These are phyloP conservation scores for Oryzias dopingdopingensis DNA, from an alignment of 2,797 vertebrate genomes.

Conservation along the genomic window DNA sequence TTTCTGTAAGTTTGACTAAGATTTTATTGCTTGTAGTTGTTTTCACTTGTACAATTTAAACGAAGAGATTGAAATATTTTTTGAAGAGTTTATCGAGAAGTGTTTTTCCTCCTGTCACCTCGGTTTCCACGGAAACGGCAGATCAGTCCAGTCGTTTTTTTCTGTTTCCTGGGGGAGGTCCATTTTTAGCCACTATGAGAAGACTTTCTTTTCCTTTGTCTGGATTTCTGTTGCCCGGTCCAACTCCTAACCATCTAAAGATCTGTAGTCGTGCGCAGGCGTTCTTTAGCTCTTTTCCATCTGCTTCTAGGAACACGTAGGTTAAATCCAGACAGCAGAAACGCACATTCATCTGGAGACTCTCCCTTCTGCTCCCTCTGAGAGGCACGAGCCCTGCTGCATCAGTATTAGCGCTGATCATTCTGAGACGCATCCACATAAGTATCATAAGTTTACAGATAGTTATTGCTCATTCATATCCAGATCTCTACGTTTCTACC, in stretches of 20 bases:
- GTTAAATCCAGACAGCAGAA: not conserved
- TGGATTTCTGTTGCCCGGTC: too few relatives aligned
- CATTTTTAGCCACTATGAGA: not conserved
- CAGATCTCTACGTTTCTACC: too few relatives aligned
- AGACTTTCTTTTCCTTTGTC: not conserved
- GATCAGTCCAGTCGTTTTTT: too few relatives aligned
- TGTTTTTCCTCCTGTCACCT: not conserved
- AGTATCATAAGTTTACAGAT: too few relatives aligned
- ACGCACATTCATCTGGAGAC: not conserved
- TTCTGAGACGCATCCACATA: conserved; percentile 3
- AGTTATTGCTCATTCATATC: too few relatives aligned
- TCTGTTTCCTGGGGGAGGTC: too few relatives aligned
- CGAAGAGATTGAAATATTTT: conserved; percentile 52
- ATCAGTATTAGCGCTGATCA: conserved; percentile 3
- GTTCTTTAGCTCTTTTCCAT: too few relatives aligned
- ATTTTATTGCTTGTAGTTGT: conserved; percentile 29
- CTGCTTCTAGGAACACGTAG: not conserved
- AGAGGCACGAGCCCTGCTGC: not conserved
- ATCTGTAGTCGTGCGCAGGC: too few relatives aligned
- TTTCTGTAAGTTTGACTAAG: conserved; percentile 42
- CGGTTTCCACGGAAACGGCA: conserved; percentile 16
- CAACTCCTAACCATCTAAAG: too few relatives aligned
- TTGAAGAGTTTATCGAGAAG: conserved; percentile 37
- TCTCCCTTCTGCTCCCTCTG: not conserved
- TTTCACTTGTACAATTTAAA: conserved; percentile 35